These are phyloP conservation scores for Bactericera cockerelli DNA, from an alignment of 1,140 invertebrate genomes.

Conservation along the genomic window DNA sequence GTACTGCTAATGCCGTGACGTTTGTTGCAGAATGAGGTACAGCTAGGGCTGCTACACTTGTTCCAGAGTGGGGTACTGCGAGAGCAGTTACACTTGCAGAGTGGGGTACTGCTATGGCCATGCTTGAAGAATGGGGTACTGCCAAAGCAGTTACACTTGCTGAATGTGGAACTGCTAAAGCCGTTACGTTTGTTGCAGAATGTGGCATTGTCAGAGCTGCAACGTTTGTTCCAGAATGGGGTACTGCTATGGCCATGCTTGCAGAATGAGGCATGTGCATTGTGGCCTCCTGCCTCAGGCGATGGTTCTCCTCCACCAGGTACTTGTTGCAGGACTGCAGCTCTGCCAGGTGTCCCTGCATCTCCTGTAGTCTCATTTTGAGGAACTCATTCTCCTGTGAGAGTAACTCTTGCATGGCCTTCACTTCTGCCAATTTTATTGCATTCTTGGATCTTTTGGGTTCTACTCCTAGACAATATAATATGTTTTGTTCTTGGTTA, in stretches of 20 bases:
- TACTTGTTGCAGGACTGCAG: slow-evolving; percentile 67
- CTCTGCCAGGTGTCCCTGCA: slow-evolving; percentile 45
- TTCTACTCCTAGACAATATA: too few relatives aligned
- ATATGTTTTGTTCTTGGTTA: too few relatives aligned
- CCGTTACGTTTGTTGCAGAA: slow-evolving; percentile 20
- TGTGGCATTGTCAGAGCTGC: too few relatives aligned
- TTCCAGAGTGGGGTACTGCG: too few relatives aligned
- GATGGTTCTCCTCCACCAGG: slow-evolving; percentile 62
- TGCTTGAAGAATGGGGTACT: slow-evolving; percentile 13
- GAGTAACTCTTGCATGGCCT: slow-evolving; percentile 28
- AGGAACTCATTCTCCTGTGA: slow-evolving; percentile 58
- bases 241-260: slow-evolving; percentile 10
- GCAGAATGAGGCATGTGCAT: slow-evolving; percentile 13
- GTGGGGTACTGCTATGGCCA: slow-evolving; percentile 10
- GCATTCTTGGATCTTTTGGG: background rate
- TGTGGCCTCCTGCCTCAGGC: slow-evolving; percentile 41
- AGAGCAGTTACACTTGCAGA: too few relatives aligned
- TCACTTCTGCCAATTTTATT: background rate
- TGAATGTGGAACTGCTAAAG: slow-evolving; percentile 17
- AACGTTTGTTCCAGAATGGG: slow-evolving; percentile 9
- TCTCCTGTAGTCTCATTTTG: slow-evolving; percentile 51
- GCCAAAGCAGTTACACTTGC: slow-evolving; percentile 13
- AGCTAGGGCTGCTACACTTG: too few relatives aligned
- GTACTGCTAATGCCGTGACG: too few relatives aligned
- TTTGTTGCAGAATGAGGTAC: too few relatives aligned